These are phyloP conservation scores for Brachypodius melanocephalos DNA, from an alignment of 2,113 vertebrate species.

Conservation along the genomic window DNA sequence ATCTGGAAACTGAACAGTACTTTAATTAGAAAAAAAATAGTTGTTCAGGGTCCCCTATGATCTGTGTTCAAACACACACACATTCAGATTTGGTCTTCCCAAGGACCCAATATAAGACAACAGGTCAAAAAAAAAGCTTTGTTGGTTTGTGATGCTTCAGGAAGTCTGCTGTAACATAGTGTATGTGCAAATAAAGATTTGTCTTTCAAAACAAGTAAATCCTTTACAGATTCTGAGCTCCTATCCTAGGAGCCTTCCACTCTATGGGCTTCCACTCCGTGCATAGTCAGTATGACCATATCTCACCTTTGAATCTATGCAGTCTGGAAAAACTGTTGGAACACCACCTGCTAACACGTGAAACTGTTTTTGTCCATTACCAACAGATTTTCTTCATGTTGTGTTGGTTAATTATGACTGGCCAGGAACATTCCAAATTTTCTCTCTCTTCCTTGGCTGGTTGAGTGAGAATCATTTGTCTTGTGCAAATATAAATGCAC, in stretches of 20 bases:
- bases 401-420: not conserved
- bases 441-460: not conserved
- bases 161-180: not conserved
- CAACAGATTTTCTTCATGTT: not conserved
- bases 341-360: not conserved
- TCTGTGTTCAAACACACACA: not conserved
- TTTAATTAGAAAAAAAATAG: not conserved
- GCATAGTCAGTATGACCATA: not conserved
- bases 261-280: not conserved
- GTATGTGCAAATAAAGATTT: not conserved
- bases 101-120: not conserved
- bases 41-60: not conserved
- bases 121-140: not conserved
- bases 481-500: constrained; percentile 8
- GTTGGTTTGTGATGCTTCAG: not conserved
- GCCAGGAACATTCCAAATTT: not conserved
- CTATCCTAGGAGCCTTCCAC: not conserved
- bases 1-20: constrained; percentile 28
- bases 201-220: not conserved
- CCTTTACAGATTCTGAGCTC: not conserved
- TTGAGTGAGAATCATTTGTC: not conserved
- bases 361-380: not conserved
- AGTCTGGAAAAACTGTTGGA: not conserved
- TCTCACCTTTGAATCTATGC: not conserved
- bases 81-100: not conserved